These are phyloP conservation scores for Crossaster papposus DNA, from an alignment of 53 echinoderm and acorn worm species.

Conservation along the genomic window DNA sequence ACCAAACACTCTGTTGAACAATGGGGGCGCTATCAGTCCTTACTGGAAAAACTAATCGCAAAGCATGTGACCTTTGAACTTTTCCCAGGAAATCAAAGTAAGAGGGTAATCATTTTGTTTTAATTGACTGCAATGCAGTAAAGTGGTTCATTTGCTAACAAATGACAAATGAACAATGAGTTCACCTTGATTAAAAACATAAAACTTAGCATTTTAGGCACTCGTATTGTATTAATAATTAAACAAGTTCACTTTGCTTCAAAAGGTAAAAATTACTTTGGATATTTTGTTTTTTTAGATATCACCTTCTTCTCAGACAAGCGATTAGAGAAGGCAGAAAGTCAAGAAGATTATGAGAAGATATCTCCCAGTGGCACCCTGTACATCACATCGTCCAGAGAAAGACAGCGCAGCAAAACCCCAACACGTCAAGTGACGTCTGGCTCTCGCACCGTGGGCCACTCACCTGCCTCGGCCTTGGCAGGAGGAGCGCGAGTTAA, in stretches of 20 bases:
- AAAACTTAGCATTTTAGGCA: not conserved
- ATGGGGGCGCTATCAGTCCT: constrained; percentile 85
- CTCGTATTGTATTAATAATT: no score
- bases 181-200: no score
- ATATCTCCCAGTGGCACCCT: constrained; percentile 74
- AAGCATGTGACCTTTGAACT: constrained; percentile 90
- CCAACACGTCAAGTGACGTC: not conserved
- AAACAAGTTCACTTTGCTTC: not conserved
- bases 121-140: not conserved
- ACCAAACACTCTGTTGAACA: constrained; percentile 70
- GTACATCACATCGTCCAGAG: constrained; percentile 65
- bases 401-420: constrained; percentile 52
- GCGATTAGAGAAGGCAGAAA: constrained; percentile 77
- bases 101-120: constrained; percentile 18
- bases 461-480: not conserved
- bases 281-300: constrained; percentile 52
- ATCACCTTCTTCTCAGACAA: constrained; percentile 92
- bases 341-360: constrained; percentile 82
- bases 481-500: not conserved
- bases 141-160: no score
- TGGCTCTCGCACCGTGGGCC: constrained; percentile 43
- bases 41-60: constrained; percentile 80
- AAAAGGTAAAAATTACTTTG: not conserved
- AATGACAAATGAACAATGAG: no score
- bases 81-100: constrained; percentile 88